Conservation (phyloP, 2,113 vertebrate genomes). For the Sporophila hypoxantha region DNA sequence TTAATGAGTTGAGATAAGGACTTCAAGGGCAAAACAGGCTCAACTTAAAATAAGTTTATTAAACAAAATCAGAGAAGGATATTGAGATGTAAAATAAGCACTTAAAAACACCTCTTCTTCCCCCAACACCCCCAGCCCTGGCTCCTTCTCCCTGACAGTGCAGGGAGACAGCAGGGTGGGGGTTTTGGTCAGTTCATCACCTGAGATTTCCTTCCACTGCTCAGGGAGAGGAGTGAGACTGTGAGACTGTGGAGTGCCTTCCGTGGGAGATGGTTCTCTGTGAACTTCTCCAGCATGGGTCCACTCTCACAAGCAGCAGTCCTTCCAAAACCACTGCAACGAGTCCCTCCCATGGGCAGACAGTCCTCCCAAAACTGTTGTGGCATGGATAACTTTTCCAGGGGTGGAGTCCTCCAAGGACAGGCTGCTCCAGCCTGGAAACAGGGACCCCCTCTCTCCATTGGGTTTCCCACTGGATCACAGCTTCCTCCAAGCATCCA, state of each 20-base stretch:
- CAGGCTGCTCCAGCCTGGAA: background rate
- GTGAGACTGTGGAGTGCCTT: background rate
- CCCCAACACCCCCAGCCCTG: background rate
- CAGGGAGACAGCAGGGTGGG: background rate
- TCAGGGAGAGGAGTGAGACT: background rate
- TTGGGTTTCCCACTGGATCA: background rate
- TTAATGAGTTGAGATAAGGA: background rate
- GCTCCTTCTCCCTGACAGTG: background rate
- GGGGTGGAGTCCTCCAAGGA: background rate
- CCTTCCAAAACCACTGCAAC: background rate
- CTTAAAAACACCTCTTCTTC: background rate
- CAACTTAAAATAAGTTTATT: background rate
- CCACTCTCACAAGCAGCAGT: background rate
- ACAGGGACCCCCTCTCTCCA: background rate
- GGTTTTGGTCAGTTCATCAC: background rate
- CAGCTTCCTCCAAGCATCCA: background rate
- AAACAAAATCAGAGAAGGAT: background rate
- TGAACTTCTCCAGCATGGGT: background rate
- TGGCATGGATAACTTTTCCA: accelerated
- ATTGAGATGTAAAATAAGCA: background rate
- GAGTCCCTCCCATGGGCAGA: background rate
- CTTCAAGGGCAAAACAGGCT: background rate
- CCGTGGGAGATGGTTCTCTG: background rate
- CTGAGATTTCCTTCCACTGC: background rate
- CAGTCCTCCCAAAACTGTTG: background rate